Conservation (phyloP, 2,888 invertebrate species). For the Protonemura montana region DNA sequence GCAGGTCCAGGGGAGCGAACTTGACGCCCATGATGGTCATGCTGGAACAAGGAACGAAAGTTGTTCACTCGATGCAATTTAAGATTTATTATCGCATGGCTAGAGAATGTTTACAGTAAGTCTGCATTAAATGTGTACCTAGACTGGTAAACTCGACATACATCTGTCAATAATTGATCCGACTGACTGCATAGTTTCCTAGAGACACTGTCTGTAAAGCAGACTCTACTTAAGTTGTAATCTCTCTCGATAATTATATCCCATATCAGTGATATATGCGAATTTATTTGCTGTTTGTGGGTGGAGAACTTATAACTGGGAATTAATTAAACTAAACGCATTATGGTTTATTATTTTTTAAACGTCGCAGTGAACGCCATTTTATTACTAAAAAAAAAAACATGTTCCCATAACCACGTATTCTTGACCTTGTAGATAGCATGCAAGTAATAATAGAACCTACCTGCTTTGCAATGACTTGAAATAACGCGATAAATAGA, state of each 20-base stretch:
- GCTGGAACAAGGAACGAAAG: neutral
- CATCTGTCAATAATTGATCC: neutral
- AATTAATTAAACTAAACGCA: no score
- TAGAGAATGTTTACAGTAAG: neutral
- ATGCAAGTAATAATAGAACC: no score
- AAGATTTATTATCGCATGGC: no score
- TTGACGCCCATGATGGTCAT: slow-evolving; percentile 72
- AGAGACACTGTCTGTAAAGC: neutral
- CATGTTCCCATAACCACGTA: no score
- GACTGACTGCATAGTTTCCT: neutral
- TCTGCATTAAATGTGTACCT: neutral
- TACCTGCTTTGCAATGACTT: no score
- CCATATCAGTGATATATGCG: neutral
- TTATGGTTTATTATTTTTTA: no score
- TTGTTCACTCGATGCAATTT: no score
- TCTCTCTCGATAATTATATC: neutral
- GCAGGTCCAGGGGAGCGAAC: slow-evolving; percentile 84
- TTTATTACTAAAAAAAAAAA: no score
- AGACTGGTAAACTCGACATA: neutral
- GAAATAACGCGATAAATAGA: no score
- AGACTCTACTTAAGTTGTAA: neutral
- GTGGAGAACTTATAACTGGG: neutral
- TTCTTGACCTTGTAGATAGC: no score
- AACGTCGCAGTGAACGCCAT: no score
- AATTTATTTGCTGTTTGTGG: neutral